phyloP scores from a whole-genome alignment of 2,888 invertebrate genomes.

The Macrophya alboannulata region DNA sequence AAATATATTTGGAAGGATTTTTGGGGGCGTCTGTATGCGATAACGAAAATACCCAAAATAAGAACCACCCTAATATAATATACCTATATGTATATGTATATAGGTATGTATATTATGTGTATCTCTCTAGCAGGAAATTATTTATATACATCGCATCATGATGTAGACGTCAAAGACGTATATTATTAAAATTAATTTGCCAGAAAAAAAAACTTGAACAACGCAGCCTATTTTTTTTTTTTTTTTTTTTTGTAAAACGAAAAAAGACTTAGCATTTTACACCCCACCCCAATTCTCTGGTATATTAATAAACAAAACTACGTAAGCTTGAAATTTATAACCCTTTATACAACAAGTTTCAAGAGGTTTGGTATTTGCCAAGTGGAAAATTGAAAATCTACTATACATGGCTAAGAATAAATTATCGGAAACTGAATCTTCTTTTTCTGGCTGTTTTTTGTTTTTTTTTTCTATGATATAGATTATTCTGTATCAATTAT shows the following conservation, averaged over 20 bases:
- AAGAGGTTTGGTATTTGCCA: not conserved
- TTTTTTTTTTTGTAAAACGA: not conserved
- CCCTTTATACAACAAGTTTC: not conserved
- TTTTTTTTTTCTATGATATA: too few species aligned
- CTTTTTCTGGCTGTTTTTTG: not conserved
- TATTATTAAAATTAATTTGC: too few species aligned
- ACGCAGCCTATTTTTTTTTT: not conserved
- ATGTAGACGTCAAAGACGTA: too few species aligned
- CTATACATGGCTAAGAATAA: slow-evolving; percentile 6
- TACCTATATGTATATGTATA: too few species aligned
- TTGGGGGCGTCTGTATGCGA: too few species aligned
- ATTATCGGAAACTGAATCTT: not conserved
- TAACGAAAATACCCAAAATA: too few species aligned
- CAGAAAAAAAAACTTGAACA: not conserved
- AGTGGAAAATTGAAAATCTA: not conserved
- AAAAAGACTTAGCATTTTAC: not conserved
- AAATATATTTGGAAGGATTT: too few species aligned
- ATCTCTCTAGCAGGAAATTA: too few species aligned
- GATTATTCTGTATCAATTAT: too few species aligned
- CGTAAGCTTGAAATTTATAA: slow-evolving; percentile 29
- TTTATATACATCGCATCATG: too few species aligned
- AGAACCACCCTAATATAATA: too few species aligned
- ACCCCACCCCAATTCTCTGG: not conserved
- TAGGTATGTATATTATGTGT: too few species aligned
- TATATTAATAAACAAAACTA: slow-evolving; percentile 35